phyloP scores from a whole-genome alignment of 1,140 invertebrate species.

The Druon quercuslanigerum region DNA sequence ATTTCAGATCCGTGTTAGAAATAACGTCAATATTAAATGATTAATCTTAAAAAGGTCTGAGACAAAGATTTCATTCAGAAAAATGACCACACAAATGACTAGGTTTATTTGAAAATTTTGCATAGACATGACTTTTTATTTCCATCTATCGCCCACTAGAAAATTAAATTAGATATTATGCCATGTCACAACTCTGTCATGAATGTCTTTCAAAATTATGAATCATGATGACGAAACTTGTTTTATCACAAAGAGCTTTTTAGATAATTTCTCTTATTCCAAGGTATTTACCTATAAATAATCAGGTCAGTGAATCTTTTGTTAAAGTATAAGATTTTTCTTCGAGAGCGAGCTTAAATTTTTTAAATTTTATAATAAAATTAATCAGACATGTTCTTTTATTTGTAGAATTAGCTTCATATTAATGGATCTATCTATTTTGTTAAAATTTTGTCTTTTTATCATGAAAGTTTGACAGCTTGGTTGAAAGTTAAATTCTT shows the following conservation, averaged over 20 bases:
- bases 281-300: no score
- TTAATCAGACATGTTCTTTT: no score
- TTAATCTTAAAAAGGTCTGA: background rate
- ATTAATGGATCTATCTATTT: no score
- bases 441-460: no score
- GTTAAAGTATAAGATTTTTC: no score
- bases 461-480: no score
- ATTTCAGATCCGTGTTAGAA: background rate
- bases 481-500: no score
- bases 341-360: no score
- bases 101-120: slow-evolving; percentile 22
- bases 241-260: background rate
- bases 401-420: no score
- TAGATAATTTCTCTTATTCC: no score
- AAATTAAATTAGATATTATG: slow-evolving; percentile 27
- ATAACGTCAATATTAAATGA: background rate
- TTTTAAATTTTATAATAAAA: no score
- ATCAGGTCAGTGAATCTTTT: no score
- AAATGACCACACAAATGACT: background rate
- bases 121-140: slow-evolving; percentile 20
- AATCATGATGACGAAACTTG: slow-evolving; percentile 16
- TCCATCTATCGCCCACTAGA: slow-evolving; percentile 18
- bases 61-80: background rate
- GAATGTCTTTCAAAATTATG: slow-evolving; percentile 19
- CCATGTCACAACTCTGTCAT: slow-evolving; percentile 10